phyloP scores from a whole-genome alignment of 2,888 invertebrate genomes.

The Sturmia bella region DNA sequence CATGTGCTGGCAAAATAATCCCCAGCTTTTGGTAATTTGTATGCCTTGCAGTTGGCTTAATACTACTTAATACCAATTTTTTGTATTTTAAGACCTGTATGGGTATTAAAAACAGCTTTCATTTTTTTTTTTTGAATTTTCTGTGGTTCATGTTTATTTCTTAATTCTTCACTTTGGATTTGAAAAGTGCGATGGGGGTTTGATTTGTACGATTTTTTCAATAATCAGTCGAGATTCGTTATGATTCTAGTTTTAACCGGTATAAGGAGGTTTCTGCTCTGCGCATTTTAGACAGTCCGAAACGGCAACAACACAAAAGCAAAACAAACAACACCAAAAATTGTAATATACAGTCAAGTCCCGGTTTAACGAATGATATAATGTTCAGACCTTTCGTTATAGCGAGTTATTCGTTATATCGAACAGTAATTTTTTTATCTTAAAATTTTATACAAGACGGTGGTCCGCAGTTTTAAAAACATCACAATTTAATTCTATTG shows the following conservation, averaged over 20 bases:
- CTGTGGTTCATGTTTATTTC: constrained; percentile 49
- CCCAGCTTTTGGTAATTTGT: constrained; percentile 19
- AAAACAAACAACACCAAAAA: constrained; percentile 39
- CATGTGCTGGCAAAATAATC: constrained; percentile 20
- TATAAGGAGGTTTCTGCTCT: constrained; percentile 52
- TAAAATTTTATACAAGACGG: too few species aligned
- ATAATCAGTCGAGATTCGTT: constrained; percentile 22
- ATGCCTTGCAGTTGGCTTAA: constrained; percentile 40
- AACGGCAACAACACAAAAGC: constrained; percentile 14
- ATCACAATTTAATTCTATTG: too few species aligned
- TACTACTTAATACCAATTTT: constrained; percentile 46
- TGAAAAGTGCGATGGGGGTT: constrained; percentile 34
- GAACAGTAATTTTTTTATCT: too few species aligned
- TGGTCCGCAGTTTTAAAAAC: too few species aligned
- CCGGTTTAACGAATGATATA: too few species aligned
- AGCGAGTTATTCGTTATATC: too few species aligned
- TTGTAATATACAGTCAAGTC: too few species aligned
- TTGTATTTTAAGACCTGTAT: constrained; percentile 38
- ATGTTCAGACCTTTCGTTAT: too few species aligned
- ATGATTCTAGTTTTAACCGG: constrained; percentile 68
- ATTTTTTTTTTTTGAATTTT: constrained; percentile 47
- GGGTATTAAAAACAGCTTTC: constrained; percentile 65
- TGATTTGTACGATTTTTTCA: constrained; percentile 39
- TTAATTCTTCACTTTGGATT: constrained; percentile 50
- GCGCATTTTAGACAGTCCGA: constrained; percentile 57